These are phyloP conservation scores for Caradrina clavipalpis DNA, from an alignment of 2,888 invertebrate species.

Conservation along the genomic window DNA sequence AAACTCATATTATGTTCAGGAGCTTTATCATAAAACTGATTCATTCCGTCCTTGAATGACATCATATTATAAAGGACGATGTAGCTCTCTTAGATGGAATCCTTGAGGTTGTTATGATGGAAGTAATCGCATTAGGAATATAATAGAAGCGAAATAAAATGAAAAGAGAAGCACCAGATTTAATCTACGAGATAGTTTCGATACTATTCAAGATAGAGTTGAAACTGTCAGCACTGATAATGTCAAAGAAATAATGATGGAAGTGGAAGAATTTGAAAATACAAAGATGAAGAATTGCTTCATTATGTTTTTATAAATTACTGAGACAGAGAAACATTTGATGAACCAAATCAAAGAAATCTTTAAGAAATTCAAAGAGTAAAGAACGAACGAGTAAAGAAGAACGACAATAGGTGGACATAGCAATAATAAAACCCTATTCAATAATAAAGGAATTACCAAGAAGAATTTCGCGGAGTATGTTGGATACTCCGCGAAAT, in stretches of 20 bases:
- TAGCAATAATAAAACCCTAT: too few species aligned
- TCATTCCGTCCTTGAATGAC: conserved; percentile 24
- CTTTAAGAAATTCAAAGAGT: not conserved
- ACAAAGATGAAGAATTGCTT: not conserved
- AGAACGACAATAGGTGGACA: not conserved
- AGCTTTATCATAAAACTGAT: conserved; percentile 31
- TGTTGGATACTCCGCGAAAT: not conserved
- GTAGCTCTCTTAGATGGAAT: conserved; percentile 17
- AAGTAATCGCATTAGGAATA: conserved; percentile 43
- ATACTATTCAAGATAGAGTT: not conserved
- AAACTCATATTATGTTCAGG: conserved; percentile 15
- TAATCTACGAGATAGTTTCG: not conserved
- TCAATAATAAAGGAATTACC: too few species aligned
- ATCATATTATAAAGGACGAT: conserved; percentile 39
- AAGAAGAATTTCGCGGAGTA: too few species aligned
- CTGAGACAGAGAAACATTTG: not conserved
- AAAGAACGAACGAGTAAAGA: too few species aligned
- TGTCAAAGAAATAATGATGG: not conserved
- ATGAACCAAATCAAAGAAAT: not conserved
- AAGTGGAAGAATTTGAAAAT: not conserved
- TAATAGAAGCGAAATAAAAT: conserved; percentile 25
- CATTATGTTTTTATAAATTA: not conserved
- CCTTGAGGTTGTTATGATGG: conserved; percentile 25
- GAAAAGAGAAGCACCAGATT: not conserved
- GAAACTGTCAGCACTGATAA: not conserved